A percentile compares a stretch with the other conserved stretches of the same genome.
Conservation (phyloP, 1,140 invertebrate species). For the Idris sp. region DNA sequence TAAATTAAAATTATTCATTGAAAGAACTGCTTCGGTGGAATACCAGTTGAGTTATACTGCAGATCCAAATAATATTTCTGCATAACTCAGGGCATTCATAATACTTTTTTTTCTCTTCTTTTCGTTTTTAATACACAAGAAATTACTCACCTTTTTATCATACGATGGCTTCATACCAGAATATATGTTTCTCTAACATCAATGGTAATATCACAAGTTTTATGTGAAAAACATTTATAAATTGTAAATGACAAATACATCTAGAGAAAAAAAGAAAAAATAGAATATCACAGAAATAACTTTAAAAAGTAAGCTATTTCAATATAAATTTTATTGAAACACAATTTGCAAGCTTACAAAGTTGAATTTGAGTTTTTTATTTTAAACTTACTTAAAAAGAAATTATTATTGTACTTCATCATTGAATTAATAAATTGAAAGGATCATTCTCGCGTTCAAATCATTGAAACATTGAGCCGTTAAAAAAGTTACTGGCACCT, state of each 20-base stretch:
- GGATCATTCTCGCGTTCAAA: background rate
- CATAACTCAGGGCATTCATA: too few species aligned
- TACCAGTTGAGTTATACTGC: too few species aligned
- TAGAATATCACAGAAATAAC: background rate
- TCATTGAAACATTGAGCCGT: constrained; percentile 8
- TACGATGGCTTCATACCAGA: constrained; percentile 30
- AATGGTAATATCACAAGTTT: too few species aligned
- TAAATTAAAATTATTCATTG: too few species aligned
- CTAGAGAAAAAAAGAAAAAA: background rate
- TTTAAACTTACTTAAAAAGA: constrained; percentile 8
- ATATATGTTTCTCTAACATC: background rate
- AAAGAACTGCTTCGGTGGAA: too few species aligned
- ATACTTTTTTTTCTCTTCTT: too few species aligned
- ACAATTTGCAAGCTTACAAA: too few species aligned
- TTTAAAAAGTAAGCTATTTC: background rate
- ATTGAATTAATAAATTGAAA: background rate
- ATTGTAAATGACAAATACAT: too few species aligned
- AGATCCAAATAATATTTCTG: too few species aligned
- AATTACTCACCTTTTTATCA: constrained; percentile 18
- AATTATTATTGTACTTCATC: background rate
- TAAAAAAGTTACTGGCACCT: constrained; percentile 43
- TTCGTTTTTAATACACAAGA: background rate
- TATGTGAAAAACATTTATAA: too few species aligned
- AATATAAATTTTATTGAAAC: too few species aligned
- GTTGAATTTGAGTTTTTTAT: too few species aligned